A percentile compares a stretch with the other conserved stretches of the same genome.
These are phyloP conservation scores for Hippopotamus amphibius DNA, from an alignment of 2,113 vertebrate genomes.

Conservation along the genomic window DNA sequence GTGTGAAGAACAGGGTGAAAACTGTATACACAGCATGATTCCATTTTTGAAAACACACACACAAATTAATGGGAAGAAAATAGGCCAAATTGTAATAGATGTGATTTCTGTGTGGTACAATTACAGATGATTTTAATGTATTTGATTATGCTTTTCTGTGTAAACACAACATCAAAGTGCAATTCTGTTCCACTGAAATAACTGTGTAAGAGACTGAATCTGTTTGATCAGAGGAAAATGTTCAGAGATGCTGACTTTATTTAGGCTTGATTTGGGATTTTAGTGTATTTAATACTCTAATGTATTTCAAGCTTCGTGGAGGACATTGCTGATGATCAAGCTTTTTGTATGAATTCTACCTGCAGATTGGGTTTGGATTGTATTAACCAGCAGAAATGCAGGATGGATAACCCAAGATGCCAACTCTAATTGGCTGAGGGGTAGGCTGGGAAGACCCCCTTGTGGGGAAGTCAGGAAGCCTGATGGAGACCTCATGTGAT, in stretches of 20 bases:
- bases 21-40: neutral
- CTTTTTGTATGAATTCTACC: no score
- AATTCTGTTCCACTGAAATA: neutral
- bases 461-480: neutral
- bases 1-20: neutral
- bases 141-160: neutral
- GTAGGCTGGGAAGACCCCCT: rapidly evolving
- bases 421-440: neutral
- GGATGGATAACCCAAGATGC: rapidly evolving
- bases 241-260: no score
- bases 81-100: no score
- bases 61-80: neutral
- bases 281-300: rapidly evolving
- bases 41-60: neutral
- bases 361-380: neutral
- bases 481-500: no score
- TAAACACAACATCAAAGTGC: no score
- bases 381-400: neutral
- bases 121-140: neutral
- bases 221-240: neutral
- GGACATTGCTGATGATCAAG: rapidly evolving
- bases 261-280: neutral
- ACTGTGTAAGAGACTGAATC: neutral
- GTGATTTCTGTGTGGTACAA: neutral
- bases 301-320: no score